A percentile compares a stretch with the other conserved stretches of the same genome.
These are phyloP conservation scores for Labeo calbasu DNA, from an alignment of 2,797 vertebrate species.

Conservation along the genomic window DNA sequence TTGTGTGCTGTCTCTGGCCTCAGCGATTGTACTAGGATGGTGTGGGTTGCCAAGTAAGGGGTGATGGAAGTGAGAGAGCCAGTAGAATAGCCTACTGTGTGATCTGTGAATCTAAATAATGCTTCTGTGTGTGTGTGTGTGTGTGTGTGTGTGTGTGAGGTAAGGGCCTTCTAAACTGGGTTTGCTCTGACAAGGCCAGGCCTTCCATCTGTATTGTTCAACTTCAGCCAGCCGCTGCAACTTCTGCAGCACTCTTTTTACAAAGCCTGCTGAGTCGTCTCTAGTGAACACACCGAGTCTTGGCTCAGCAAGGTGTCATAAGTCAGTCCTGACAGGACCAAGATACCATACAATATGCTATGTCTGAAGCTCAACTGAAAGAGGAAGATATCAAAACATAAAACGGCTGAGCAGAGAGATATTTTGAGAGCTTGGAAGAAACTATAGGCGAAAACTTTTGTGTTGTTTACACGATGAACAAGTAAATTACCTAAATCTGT, in stretches of 20 bases:
- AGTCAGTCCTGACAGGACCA: constrained; percentile 17
- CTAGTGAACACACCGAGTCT: neutral
- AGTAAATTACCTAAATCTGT: constrained; percentile 62
- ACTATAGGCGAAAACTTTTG: neutral
- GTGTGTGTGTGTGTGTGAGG: constrained; percentile 30
- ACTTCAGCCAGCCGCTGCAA: constrained; percentile 40
- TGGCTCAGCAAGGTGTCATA: constrained; percentile 19
- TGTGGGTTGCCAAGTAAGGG: constrained; percentile 46
- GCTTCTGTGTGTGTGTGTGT: constrained; percentile 43
- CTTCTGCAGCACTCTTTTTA: constrained; percentile 11
- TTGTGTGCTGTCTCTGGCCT: constrained; percentile 57
- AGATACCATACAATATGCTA: neutral
- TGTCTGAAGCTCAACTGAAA: constrained; percentile 7
- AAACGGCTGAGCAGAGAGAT: constrained; percentile 14
- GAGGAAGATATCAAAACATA: constrained; percentile 17
- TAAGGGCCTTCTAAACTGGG: constrained; percentile 36
- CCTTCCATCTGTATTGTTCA: constrained; percentile 44
- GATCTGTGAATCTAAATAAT: constrained; percentile 42
- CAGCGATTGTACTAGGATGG: constrained; percentile 56
- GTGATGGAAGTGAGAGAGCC: neutral
- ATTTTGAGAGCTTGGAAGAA: neutral
- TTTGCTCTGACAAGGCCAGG: constrained; percentile 55
- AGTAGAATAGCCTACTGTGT: constrained; percentile 57
- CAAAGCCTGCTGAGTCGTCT: constrained; percentile 20
- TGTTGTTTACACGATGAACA: neutral